Evolutionary conservation across 2,888 invertebrate genomes (phyloP).

Genomic region (Teinopalpus imperialis): DNA sequence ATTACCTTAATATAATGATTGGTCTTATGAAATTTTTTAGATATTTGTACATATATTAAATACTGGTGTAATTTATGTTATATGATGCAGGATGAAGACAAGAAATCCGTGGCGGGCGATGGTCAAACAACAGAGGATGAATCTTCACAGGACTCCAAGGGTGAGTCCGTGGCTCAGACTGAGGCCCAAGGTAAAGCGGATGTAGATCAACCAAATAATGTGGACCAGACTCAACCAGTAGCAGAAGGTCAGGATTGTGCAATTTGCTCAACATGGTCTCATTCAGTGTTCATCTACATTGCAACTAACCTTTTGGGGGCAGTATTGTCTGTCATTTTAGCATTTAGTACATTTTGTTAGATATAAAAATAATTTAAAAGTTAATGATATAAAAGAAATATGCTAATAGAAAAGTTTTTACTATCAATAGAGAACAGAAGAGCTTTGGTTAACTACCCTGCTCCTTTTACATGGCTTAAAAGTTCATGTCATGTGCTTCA

Average conservation of each 20-base stretch:
- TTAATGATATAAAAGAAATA: too few species aligned
- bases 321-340: constrained; percentile 19
- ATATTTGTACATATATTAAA: too few species aligned
- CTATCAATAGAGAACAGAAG: too few species aligned
- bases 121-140: constrained; percentile 78
- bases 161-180: constrained; percentile 55
- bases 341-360: constrained; percentile 1
- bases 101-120: constrained; percentile 72
- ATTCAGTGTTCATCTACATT: constrained; percentile 65
- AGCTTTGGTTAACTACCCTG: background rate
- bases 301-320: constrained; percentile 61
- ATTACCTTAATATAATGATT: too few species aligned
- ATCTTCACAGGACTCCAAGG: constrained; percentile 80
- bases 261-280: constrained; percentile 31
- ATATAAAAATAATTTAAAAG: background rate
- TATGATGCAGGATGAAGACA: constrained; percentile 78
- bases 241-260: constrained; percentile 54
- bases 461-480: constrained; percentile 6
- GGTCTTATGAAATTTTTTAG: too few species aligned
- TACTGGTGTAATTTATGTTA: too few species aligned
- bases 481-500: constrained; percentile 15
- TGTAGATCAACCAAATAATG: constrained; percentile 64
- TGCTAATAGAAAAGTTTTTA: too few species aligned
- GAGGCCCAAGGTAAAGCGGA: constrained; percentile 66
- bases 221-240: constrained; percentile 28